phyloP scores from a whole-genome alignment of 2,113 vertebrate genomes.

The Pseudopipra pipra region DNA sequence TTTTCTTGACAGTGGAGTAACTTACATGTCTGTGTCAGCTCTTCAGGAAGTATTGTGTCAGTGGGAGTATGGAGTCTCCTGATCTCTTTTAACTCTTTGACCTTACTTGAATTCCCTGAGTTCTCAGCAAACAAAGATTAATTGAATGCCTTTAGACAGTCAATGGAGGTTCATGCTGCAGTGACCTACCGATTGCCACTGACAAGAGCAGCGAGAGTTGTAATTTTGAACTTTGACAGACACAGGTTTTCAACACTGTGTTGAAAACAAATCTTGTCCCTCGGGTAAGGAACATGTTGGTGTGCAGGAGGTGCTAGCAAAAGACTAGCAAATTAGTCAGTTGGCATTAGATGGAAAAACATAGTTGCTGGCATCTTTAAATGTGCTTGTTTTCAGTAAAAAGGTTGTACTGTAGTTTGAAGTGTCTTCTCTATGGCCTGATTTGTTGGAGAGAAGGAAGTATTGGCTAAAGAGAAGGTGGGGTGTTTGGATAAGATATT shows the following conservation, averaged over 20 bases:
- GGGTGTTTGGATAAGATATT: not conserved
- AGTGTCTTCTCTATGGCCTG: not conserved
- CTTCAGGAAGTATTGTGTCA: not conserved
- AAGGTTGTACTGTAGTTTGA: not conserved
- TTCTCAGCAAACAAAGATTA: constrained; percentile 56
- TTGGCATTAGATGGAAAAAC: not conserved
- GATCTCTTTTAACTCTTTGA: constrained; percentile 45
- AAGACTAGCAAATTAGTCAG: not conserved
- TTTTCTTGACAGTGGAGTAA: not conserved
- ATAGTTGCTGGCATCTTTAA: not conserved
- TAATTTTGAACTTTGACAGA: constrained; percentile 33
- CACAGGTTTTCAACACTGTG: not conserved
- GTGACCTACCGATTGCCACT: constrained; percentile 15
- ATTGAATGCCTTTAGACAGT: constrained; percentile 41
- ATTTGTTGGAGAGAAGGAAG: not conserved
- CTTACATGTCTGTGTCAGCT: not conserved
- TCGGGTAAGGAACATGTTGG: not conserved
- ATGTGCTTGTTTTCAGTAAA: not conserved
- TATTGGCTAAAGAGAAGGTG: not conserved
- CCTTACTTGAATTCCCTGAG: constrained; percentile 31
- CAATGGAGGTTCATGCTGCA: not conserved
- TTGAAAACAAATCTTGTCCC: not conserved
- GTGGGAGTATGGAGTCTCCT: not conserved
- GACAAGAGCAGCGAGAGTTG: constrained; percentile 7
- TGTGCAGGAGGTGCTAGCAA: not conserved